Evolutionary conservation across 2,113 vertebrate genomes (phyloP).

Genomic region (Oreochromis niloticus): DNA sequence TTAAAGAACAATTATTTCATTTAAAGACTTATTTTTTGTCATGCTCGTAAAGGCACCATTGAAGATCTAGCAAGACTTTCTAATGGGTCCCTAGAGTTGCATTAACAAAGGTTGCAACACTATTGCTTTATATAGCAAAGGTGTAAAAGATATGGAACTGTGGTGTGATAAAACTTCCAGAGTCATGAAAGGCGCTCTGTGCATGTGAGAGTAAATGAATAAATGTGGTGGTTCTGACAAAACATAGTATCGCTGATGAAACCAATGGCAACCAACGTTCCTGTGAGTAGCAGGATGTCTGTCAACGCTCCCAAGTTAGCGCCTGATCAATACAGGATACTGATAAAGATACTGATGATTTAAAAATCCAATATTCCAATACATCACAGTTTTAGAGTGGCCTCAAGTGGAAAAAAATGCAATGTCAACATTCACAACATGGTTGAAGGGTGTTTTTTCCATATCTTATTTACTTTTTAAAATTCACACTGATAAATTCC

Average conservation of each 20-base stretch:
- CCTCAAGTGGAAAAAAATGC: fast-evolving
- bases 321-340: not conserved
- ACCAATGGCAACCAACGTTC: not conserved
- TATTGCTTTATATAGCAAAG: not conserved
- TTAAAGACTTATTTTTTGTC: not conserved
- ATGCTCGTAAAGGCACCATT: not conserved
- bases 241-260: not conserved
- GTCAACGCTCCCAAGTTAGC: not conserved
- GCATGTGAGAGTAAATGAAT: not conserved
- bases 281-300: not conserved
- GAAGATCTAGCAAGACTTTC: not conserved
- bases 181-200: not conserved
- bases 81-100: not conserved
- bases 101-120: not conserved
- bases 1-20: not conserved
- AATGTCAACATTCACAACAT: not conserved
- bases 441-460: not conserved
- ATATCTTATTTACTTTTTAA: not conserved
- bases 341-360: not conserved
- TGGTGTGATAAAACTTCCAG: not conserved
- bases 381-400: no score
- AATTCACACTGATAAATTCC: not conserved
- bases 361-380: not conserved
- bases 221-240: not conserved
- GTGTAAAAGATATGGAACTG: not conserved